These are phyloP conservation scores for Amphipoea lucens DNA, from an alignment of 2,888 invertebrate genomes.

Conservation along the genomic window DNA sequence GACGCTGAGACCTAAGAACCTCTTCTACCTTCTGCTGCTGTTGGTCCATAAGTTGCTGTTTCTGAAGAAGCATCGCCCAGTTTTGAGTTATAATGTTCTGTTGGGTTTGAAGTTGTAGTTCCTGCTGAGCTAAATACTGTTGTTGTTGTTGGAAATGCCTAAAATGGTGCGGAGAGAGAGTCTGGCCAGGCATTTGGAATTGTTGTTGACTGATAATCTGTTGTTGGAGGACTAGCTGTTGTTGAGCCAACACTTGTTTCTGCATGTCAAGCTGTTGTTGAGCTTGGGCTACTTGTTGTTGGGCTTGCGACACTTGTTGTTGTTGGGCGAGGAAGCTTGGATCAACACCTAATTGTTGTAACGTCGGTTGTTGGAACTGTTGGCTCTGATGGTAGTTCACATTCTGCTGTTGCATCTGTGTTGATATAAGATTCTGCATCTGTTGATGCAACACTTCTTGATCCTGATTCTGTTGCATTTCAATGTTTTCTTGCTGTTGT, in stretches of 20 bases:
- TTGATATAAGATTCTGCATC: slow-evolving; percentile 80
- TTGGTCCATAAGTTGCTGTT: slow-evolving; percentile 88
- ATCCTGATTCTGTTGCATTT: slow-evolving; percentile 74
- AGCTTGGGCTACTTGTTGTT: slow-evolving; percentile 85
- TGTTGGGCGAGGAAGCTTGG: slow-evolving; percentile 83
- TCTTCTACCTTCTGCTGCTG: slow-evolving; percentile 89
- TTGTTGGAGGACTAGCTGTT: slow-evolving; percentile 87
- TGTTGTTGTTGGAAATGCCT: slow-evolving; percentile 85
- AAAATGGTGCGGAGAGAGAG: slow-evolving; percentile 85
- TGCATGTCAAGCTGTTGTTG: slow-evolving; percentile 88
- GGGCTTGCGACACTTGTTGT: slow-evolving; percentile 87
- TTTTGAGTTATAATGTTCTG: slow-evolving; percentile 91
- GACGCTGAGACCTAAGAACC: slow-evolving; percentile 81
- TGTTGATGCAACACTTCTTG: slow-evolving; percentile 77
- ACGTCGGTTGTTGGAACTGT: slow-evolving; percentile 79
- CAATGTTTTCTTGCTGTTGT: slow-evolving; percentile 71
- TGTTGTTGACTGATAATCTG: slow-evolving; percentile 87
- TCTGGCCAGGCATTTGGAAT: slow-evolving; percentile 86
- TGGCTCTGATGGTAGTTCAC: slow-evolving; percentile 80
- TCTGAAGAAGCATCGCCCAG: slow-evolving; percentile 87
- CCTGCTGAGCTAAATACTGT: slow-evolving; percentile 89
- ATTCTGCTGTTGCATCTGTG: slow-evolving; percentile 82
- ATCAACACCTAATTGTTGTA: slow-evolving; percentile 77
- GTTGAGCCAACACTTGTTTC: slow-evolving; percentile 87
- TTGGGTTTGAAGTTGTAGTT: slow-evolving; percentile 88